Conservation (phyloP, 2,113 vertebrate genomes). For the Emydocephalus ijimae region DNA sequence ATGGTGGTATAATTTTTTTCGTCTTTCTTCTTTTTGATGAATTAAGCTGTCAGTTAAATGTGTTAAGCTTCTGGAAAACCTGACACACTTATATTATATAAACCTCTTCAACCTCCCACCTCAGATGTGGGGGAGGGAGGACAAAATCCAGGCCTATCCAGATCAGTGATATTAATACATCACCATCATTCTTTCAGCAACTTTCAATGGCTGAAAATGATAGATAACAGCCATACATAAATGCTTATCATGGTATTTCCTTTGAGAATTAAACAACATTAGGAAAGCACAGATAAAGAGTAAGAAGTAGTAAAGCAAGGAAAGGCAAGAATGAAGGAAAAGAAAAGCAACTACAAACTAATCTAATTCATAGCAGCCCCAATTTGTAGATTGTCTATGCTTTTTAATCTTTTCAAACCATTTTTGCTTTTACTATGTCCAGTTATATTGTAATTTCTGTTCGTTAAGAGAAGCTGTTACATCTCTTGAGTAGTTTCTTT, state of each 20-base stretch:
- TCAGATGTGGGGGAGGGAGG: neutral
- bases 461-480: neutral
- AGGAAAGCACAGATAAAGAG: neutral
- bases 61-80: neutral
- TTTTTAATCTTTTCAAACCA: neutral
- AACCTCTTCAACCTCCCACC: neutral
- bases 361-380: neutral
- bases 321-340: neutral
- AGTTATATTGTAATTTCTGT: neutral
- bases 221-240: neutral
- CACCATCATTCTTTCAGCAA: neutral
- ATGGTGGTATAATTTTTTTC: neutral
- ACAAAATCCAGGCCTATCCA: neutral
- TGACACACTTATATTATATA: neutral
- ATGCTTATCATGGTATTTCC: neutral
- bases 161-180: neutral
- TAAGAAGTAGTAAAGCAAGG: neutral
- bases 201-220: neutral
- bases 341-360: neutral
- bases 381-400: neutral
- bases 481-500: neutral
- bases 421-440: neutral
- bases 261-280: neutral
- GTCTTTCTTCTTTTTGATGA: neutral
- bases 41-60: neutral